Evolutionary conservation across 2,888 invertebrate genomes (phyloP), one percentile per base, ranked within the genome.

Genomic region (Apamea epomidion): DNA sequence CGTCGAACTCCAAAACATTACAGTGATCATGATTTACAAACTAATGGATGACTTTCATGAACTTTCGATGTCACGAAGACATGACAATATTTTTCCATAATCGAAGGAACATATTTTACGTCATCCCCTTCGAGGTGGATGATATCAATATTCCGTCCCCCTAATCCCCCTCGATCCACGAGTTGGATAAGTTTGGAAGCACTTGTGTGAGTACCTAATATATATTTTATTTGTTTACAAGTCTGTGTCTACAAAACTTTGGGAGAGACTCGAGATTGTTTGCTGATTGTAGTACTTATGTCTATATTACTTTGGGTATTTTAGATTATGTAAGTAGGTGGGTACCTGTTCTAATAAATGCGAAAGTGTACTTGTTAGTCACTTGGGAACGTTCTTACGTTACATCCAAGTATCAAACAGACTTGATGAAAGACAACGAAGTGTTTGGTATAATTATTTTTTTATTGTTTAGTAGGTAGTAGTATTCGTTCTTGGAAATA

Each of bases 171-270:
- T 42, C 37, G 58, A 14, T 69, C 62, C 45, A 54, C 37, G 68
- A 84, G 32, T 74, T 64, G 32, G 62, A 83, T 58, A 83, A 84
- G 58, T 84, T 87, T 84, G 54, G 21, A 64, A 80, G 87, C 12
- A 80, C 73, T 74, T 80, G 16, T 75, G 64, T 67, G 64, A 74
- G 72, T 65, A 37, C 25, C 14, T 14, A 76, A 80, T 84, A 79
- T 62, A 84, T 42, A 45, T 85, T 76, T 84, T 62, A 79, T 84
- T 79, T 80, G 75, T 78, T 74, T 71, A 48, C 54, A 76, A 72
- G 86, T 72, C 62, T 72, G n/a, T 18, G 64, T 60, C 64, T 60
- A 73, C 69, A 82, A 21, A 74, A 86, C 64, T 83, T 85, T 60
- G 48, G 14, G 25, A 45, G 68, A 10, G 18, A 74, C 82, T 64